Evolutionary conservation across 2,797 vertebrate species (phyloP).

Genomic region (Mallotus villosus): DNA sequence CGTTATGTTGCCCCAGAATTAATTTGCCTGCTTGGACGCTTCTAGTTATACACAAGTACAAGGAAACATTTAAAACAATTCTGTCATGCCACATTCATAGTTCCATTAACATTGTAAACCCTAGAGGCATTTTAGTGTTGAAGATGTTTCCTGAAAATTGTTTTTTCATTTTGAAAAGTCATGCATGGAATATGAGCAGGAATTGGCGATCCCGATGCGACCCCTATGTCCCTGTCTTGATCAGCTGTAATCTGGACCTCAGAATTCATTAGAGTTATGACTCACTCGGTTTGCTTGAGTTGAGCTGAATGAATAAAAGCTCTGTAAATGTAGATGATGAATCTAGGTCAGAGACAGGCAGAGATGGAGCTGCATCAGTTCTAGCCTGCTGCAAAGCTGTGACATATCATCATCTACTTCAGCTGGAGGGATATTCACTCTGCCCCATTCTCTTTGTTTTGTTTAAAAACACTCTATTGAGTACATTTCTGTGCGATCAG

Average conservation of each 20-base stretch:
- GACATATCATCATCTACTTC: background rate
- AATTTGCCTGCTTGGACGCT: background rate
- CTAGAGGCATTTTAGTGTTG: background rate
- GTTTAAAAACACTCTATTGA: no score
- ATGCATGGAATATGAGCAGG: background rate
- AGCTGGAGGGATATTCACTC: background rate
- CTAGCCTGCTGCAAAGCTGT: background rate
- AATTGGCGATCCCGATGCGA: background rate
- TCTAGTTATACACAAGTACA: background rate
- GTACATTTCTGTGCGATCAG: background rate
- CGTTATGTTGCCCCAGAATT: background rate
- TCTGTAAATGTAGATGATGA: conserved; percentile 4
- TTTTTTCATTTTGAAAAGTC: background rate
- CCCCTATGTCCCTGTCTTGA: background rate
- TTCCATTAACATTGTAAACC: background rate
- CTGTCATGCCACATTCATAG: background rate
- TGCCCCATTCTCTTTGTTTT: background rate
- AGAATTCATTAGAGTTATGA: conserved; percentile 10
- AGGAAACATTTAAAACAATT: background rate
- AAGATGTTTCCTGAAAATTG: background rate
- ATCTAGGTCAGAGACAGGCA: background rate
- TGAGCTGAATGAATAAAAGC: background rate
- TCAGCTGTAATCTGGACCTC: conserved; percentile 1
- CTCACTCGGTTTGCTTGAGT: background rate
- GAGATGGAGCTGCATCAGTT: no score